Percentiles rank a stretch among this genome's conserved stretches.
Evolutionary conservation across 2,888 invertebrate genomes (phyloP).

Genomic region (Keiferia lycopersicella): DNA sequence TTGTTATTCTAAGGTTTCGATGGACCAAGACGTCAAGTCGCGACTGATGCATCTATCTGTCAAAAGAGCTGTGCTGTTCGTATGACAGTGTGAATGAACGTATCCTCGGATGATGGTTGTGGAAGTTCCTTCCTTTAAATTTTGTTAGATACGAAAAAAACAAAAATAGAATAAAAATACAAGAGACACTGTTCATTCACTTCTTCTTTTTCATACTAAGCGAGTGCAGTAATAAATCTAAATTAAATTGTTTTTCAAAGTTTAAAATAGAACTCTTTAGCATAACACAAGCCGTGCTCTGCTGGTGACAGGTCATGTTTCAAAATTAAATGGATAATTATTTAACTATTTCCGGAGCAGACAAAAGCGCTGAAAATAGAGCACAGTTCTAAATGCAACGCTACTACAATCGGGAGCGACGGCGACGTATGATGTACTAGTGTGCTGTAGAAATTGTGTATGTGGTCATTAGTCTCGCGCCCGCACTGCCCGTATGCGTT

Average conservation of each 20-base stretch:
- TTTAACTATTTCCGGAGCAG: conserved; percentile 16
- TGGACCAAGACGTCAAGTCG: background rate
- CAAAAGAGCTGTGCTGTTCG: background rate
- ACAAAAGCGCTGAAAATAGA: conserved; percentile 18
- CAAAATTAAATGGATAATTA: conserved; percentile 6
- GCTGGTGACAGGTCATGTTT: background rate
- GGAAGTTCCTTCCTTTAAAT: too few relatives aligned
- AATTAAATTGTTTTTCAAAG: background rate
- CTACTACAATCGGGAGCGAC: conserved; percentile 19
- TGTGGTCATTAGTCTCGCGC: conserved; percentile 31
- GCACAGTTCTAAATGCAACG: conserved; percentile 11
- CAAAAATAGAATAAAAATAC: too few relatives aligned
- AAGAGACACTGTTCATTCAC: too few relatives aligned
- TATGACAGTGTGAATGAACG: background rate
- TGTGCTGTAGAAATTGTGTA: conserved; percentile 22
- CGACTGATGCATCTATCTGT: background rate
- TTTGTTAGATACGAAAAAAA: too few relatives aligned
- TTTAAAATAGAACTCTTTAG: background rate
- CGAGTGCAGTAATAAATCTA: too few relatives aligned
- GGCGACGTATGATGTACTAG: conserved; percentile 12
- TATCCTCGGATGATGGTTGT: background rate
- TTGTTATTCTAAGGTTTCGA: background rate
- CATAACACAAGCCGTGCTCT: conserved; percentile 9
- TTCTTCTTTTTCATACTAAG: too few relatives aligned
- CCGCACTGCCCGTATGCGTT: conserved; percentile 32